These are phyloP conservation scores for Astatoreochromis straeleni DNA, from an alignment of 2,113 vertebrate genomes.

Conservation along the genomic window DNA sequence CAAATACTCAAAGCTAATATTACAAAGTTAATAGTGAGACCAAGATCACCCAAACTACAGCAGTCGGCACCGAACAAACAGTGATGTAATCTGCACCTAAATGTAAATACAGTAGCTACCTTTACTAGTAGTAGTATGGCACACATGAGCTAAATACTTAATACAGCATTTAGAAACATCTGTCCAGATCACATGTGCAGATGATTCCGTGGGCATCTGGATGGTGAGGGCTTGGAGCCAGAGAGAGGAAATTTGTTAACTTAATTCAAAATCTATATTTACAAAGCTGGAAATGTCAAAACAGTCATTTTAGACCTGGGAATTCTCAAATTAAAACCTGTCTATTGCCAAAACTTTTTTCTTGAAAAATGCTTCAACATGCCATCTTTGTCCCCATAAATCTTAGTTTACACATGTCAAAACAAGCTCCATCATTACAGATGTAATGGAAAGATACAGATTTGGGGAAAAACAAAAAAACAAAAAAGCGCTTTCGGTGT, in stretches of 20 bases:
- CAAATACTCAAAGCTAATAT: constrained; percentile 12
- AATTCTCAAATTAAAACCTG: background rate
- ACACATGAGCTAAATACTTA: constrained; percentile 43
- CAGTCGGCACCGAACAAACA: constrained; percentile 28
- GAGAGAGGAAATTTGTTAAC: background rate
- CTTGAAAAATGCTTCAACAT: background rate
- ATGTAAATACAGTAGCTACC: constrained; percentile 36
- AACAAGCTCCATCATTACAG: background rate
- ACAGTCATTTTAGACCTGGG: background rate
- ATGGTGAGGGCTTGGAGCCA: constrained; percentile 34
- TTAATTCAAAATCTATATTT: background rate
- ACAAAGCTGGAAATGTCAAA: background rate
- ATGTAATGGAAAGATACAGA: background rate
- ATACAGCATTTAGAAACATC: constrained; percentile 45
- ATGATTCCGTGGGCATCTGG: background rate
- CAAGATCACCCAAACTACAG: constrained; percentile 46
- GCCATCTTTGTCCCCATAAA: background rate
- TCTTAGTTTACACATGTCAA: background rate
- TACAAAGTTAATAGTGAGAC: constrained; percentile 20
- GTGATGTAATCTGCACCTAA: constrained; percentile 14
- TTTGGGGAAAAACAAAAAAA: background rate
- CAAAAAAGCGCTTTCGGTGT: background rate
- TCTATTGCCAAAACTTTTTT: background rate
- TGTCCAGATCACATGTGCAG: constrained; percentile 1
- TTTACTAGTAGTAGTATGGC: constrained; percentile 40